Percentiles rank a stretch among this genome's conserved stretches.
These are phyloP conservation scores for Odontocolon sp. DNA, from an alignment of 2,888 invertebrate genomes.

Conservation along the genomic window DNA sequence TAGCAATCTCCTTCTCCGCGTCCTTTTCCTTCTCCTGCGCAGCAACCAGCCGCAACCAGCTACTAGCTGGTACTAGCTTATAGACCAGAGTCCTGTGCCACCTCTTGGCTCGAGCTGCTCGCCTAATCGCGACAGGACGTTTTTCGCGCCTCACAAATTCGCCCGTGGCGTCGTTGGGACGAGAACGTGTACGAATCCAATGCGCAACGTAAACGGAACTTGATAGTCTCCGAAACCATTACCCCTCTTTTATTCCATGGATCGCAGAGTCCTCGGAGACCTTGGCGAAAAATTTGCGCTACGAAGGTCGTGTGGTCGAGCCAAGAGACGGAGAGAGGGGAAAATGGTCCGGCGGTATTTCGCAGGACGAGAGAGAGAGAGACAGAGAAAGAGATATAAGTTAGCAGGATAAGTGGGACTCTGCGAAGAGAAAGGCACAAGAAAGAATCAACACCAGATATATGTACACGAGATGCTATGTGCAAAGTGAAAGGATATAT, in stretches of 20 bases:
- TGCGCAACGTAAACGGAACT: not conserved
- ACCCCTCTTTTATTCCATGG: not conserved
- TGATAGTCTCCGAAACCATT: not conserved
- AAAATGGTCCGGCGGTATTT: too few species aligned
- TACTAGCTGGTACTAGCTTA: slow-evolving; percentile 36
- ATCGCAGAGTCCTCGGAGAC: not conserved
- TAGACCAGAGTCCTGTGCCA: slow-evolving; percentile 78
- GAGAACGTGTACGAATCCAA: slow-evolving; percentile 6
- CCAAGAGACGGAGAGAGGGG: slow-evolving; percentile 33
- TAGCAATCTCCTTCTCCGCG: slow-evolving; percentile 55
- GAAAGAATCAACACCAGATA: slow-evolving; percentile 4
- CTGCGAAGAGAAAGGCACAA: slow-evolving; percentile 40
- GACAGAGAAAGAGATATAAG: slow-evolving; percentile 38
- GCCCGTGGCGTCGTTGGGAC: slow-evolving; percentile 60
- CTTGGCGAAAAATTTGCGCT: slow-evolving; percentile 48
- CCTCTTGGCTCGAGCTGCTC: slow-evolving; percentile 73
- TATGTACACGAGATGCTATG: slow-evolving; percentile 29
- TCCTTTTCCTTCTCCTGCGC: slow-evolving; percentile 62
- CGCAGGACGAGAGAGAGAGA: slow-evolving; percentile 11
- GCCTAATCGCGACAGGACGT: slow-evolving; percentile 79
- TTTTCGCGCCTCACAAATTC: slow-evolving; percentile 75
- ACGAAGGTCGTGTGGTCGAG: slow-evolving; percentile 27
- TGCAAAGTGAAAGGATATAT: slow-evolving; percentile 25
- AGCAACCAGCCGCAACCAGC: slow-evolving; percentile 21
- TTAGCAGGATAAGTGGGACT: slow-evolving; percentile 51